Conservation (phyloP, 2,888 invertebrate genomes). For the Melinaea marsaeus region DNA sequence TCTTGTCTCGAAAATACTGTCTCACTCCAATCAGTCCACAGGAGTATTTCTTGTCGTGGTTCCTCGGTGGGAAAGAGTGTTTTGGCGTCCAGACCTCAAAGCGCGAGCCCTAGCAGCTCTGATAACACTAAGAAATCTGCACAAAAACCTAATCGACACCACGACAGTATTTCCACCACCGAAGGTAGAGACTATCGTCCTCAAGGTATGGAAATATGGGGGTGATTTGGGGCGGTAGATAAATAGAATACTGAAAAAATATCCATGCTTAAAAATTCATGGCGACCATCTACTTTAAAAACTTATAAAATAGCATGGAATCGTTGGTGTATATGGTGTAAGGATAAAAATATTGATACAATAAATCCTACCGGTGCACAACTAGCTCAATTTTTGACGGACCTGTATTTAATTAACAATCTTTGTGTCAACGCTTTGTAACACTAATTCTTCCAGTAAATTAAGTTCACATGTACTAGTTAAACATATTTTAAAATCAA, state of each 20-base stretch:
- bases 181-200: slow-evolving; percentile 14
- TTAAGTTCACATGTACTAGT: slow-evolving; percentile 11
- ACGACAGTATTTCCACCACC: slow-evolving; percentile 25
- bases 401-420: slow-evolving; percentile 1
- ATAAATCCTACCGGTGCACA: not conserved
- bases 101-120: slow-evolving; percentile 18
- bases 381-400: slow-evolving; percentile 6
- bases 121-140: slow-evolving; percentile 18
- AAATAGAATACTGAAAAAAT: slow-evolving; percentile 3
- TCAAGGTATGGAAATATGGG: slow-evolving; percentile 26
- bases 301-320: slow-evolving; percentile 6
- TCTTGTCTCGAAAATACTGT: not conserved
- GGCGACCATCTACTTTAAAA: slow-evolving; percentile 5
- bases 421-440: slow-evolving; percentile 5
- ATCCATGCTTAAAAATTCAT: not conserved
- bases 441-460: not conserved
- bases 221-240: slow-evolving; percentile 5
- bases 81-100: slow-evolving; percentile 36
- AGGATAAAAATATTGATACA: not conserved
- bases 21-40: not conserved
- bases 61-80: slow-evolving; percentile 36
- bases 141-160: slow-evolving; percentile 17
- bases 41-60: slow-evolving; percentile 18
- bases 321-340: slow-evolving; percentile 2
- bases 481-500: slow-evolving; percentile 9